Evolutionary conservation across 2,113 vertebrate genomes (phyloP).

Genomic region (Burhinus oedicnemus): DNA sequence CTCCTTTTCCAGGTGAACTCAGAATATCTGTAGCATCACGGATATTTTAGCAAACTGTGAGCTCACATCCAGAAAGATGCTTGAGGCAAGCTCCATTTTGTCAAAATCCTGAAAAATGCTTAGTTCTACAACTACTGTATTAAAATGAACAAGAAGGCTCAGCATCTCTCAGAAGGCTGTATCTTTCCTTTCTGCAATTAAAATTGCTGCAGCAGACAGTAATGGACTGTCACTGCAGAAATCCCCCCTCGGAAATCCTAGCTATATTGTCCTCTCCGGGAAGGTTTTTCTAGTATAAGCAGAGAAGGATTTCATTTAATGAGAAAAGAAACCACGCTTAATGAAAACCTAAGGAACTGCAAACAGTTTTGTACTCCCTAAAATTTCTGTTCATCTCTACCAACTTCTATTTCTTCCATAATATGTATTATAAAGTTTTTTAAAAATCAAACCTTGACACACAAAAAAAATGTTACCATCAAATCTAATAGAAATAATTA

Average conservation of each 20-base stretch:
- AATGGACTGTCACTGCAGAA: constrained; percentile 2
- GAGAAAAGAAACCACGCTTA: background rate
- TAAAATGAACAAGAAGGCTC: background rate
- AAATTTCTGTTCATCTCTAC: background rate
- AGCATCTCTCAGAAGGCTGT: background rate
- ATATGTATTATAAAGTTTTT: background rate
- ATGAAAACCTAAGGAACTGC: background rate
- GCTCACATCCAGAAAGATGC: background rate
- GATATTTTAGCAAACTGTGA: background rate
- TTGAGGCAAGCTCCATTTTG: constrained; percentile 8
- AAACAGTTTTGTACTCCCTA: background rate
- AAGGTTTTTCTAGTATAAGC: background rate
- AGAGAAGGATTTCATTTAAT: background rate
- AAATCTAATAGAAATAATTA: background rate
- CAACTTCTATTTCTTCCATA: background rate
- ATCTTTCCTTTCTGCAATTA: constrained; percentile 6
- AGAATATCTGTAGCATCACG: background rate
- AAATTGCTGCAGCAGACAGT: background rate
- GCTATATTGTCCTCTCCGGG: background rate
- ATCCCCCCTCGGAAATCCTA: background rate
- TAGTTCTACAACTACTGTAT: background rate
- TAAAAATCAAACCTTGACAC: background rate
- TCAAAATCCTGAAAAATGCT: background rate
- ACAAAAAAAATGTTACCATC: background rate
- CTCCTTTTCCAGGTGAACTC: background rate